Percentiles rank a stretch among this genome's conserved stretches.
These are phyloP conservation scores for Poecilia gillii DNA, from an alignment of 2,797 vertebrate genomes.

Conservation along the genomic window DNA sequence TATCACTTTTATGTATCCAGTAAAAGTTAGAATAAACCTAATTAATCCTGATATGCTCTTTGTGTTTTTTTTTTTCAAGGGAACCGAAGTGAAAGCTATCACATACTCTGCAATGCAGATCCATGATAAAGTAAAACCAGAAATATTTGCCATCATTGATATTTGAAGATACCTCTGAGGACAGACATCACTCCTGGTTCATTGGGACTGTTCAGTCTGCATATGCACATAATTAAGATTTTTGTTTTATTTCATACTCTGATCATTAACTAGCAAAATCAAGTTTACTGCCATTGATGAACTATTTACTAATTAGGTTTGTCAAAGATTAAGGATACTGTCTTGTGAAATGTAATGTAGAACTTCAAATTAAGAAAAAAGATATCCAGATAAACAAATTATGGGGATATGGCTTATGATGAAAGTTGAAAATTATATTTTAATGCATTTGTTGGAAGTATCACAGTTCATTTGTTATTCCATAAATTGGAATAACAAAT, in stretches of 20 bases:
- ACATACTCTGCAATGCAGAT: slow-evolving; percentile 99
- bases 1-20: neutral
- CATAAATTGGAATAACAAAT: neutral
- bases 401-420: neutral
- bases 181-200: slow-evolving; percentile 9
- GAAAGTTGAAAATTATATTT: slow-evolving; percentile 5
- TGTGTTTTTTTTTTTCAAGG: slow-evolving; percentile 77
- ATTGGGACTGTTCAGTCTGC: slow-evolving; percentile 26
- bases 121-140: slow-evolving; percentile 87
- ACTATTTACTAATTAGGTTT: slow-evolving; percentile 2
- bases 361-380: slow-evolving; percentile 14
- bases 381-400: neutral
- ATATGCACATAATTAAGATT: slow-evolving; percentile 23
- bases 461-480: neutral
- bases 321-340: neutral
- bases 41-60: neutral
- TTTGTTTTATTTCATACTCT: slow-evolving; percentile 30
- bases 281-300: neutral
- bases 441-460: neutral
- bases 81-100: slow-evolving; percentile 98
- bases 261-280: slow-evolving; percentile 12
- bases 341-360: neutral
- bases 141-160: slow-evolving; percentile 95
- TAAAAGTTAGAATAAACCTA: neutral
- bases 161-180: slow-evolving; percentile 79